Conservation (phyloP, 2,888 invertebrate genomes). For the Gastracanthus pulcherrimus region DNA sequence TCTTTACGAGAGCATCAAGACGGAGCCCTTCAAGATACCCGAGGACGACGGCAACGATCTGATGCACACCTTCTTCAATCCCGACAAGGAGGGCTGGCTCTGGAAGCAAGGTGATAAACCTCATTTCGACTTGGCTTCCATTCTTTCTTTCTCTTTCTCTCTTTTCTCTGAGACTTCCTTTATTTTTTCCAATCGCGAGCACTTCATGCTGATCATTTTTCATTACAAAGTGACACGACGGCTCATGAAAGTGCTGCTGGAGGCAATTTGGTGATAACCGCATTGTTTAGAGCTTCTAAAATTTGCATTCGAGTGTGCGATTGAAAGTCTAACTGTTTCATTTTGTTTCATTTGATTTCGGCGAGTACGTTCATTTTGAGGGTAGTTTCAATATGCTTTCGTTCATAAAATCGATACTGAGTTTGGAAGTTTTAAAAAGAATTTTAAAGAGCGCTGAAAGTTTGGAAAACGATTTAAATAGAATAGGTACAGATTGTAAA, state of each 20-base stretch:
- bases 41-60: conserved; percentile 99
- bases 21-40: conserved; percentile 99
- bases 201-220: background rate
- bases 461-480: no score
- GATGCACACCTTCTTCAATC: conserved; percentile 99
- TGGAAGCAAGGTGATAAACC: conserved; percentile 92
- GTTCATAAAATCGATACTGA: no score
- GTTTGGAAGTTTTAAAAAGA: no score
- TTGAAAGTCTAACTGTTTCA: background rate
- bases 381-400: no score
- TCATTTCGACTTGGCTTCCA: background rate
- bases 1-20: conserved; percentile 98
- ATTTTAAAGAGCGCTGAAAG: background rate
- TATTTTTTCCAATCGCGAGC: background rate
- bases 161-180: background rate
- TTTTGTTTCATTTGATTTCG: no score
- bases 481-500: no score
- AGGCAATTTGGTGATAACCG: background rate
- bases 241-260: background rate
- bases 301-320: background rate
- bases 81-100: conserved; percentile 99
- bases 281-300: no score
- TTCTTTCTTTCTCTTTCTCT: background rate
- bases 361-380: no score
- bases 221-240: background rate